Evolutionary conservation across 1,140 invertebrate genomes (phyloP).

Genomic region (Cotesia vestalis): DNA sequence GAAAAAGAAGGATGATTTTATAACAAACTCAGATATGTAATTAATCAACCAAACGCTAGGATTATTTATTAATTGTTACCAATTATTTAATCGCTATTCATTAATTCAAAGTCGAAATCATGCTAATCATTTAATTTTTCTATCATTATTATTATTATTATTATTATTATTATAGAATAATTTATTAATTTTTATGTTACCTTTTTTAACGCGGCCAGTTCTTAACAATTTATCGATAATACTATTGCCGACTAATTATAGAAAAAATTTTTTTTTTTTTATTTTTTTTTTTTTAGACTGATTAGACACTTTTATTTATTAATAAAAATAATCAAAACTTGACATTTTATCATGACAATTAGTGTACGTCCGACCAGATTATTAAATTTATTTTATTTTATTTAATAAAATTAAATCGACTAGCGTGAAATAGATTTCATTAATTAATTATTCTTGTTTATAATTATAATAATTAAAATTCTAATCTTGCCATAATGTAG

Average conservation of each 20-base stretch:
- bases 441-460: no score
- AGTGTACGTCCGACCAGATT: no score
- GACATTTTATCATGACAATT: constrained; percentile 17
- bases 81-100: constrained; percentile 1
- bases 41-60: no score
- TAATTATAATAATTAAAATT: no score
- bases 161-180: neutral
- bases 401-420: no score
- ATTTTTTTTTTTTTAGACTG: constrained; percentile 13
- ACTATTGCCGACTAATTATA: neutral
- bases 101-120: constrained; percentile 4
- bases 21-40: constrained; percentile 20
- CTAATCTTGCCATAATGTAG: no score
- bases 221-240: neutral
- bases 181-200: neutral
- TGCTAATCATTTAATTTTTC: constrained; percentile 7
- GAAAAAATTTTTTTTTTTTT: no score
- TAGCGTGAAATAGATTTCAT: no score
- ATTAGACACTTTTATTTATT: constrained; percentile 13
- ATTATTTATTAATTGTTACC: constrained; percentile 8
- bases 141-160: neutral
- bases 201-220: constrained; percentile 13
- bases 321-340: constrained; percentile 11
- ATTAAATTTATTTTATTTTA: no score
- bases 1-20: constrained; percentile 40